A percentile compares a stretch with the other conserved stretches of the same genome.
Conservation (phyloP, 2,113 vertebrate genomes). For the Sander lucioperca region DNA sequence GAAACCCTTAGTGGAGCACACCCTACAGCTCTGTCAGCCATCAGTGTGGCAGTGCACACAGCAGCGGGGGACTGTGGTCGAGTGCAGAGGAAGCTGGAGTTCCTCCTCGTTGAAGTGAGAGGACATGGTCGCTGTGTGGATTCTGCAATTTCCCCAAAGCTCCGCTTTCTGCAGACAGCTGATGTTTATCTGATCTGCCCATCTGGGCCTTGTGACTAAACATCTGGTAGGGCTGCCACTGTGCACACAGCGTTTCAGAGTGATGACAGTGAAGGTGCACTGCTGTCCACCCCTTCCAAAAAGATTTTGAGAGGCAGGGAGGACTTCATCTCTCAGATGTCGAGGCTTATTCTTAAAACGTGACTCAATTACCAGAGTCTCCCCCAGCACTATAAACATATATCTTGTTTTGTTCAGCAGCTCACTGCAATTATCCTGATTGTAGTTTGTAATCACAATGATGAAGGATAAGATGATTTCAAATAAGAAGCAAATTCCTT, state of each 20-base stretch:
- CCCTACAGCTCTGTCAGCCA: constrained; percentile 29
- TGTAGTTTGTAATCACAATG: constrained; percentile 54
- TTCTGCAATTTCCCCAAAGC: constrained; percentile 50
- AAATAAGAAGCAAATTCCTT: constrained; percentile 24
- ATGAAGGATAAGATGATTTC: constrained; percentile 29
- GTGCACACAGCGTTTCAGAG: constrained; percentile 50
- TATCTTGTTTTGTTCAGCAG: background rate
- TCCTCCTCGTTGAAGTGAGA: constrained; percentile 39
- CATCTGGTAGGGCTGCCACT: constrained; percentile 76
- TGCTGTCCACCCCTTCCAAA: constrained; percentile 50
- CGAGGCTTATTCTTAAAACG: constrained; percentile 33
- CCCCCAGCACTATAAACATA: constrained; percentile 34
- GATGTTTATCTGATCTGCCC: constrained; percentile 76
- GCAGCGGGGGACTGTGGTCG: constrained; percentile 34
- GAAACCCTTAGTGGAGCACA: constrained; percentile 26
- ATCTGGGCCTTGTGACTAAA: constrained; percentile 76
- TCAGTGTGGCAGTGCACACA: constrained; percentile 39
- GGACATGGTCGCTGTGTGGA: constrained; percentile 45
- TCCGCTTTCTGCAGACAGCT: constrained; percentile 63
- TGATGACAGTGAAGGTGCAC: constrained; percentile 55
- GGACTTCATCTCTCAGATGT: constrained; percentile 51
- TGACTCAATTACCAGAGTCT: constrained; percentile 20
- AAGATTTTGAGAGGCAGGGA: constrained; percentile 32
- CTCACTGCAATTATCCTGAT: constrained; percentile 38
- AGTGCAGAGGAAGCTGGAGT: constrained; percentile 52